These are phyloP conservation scores for Cactoblastis cactorum DNA, from an alignment of 2,888 invertebrate genomes.

Conservation along the genomic window DNA sequence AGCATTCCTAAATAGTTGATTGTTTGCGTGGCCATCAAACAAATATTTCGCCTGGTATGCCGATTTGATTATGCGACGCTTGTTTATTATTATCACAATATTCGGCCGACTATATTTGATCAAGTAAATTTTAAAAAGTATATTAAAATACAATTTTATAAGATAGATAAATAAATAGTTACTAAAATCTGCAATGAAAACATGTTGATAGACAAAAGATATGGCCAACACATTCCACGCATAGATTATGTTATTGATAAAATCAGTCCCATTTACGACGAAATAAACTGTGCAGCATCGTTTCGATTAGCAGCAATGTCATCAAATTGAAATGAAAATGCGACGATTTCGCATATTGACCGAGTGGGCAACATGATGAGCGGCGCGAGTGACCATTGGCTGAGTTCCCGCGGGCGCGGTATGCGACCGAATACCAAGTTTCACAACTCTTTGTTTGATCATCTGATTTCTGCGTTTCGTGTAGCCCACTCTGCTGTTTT, in stretches of 20 bases:
- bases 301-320: not conserved
- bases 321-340: constrained; percentile 34
- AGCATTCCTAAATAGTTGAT: constrained; percentile 24
- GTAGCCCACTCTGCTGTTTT: too few relatives aligned
- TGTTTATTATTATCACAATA: constrained; percentile 47
- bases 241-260: not conserved
- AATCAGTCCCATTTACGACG: not conserved
- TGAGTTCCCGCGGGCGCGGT: constrained; percentile 59
- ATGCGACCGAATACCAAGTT: constrained; percentile 61
- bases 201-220: not conserved
- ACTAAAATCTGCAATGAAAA: not conserved
- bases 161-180: too few relatives aligned
- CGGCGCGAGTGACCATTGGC: constrained; percentile 60
- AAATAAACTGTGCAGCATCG: not conserved
- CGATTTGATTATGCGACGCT: constrained; percentile 41
- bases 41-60: constrained; percentile 43
- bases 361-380: constrained; percentile 34
- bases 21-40: constrained; percentile 37
- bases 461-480: too few relatives aligned
- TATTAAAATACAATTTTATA: too few relatives aligned
- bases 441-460: constrained; percentile 70
- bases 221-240: not conserved
- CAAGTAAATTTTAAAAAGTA: too few relatives aligned
- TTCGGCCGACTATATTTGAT: too few relatives aligned
- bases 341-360: constrained; percentile 49